Evolutionary conservation across 2,888 invertebrate genomes (phyloP).

Genomic region (Chorisops tibialis): DNA sequence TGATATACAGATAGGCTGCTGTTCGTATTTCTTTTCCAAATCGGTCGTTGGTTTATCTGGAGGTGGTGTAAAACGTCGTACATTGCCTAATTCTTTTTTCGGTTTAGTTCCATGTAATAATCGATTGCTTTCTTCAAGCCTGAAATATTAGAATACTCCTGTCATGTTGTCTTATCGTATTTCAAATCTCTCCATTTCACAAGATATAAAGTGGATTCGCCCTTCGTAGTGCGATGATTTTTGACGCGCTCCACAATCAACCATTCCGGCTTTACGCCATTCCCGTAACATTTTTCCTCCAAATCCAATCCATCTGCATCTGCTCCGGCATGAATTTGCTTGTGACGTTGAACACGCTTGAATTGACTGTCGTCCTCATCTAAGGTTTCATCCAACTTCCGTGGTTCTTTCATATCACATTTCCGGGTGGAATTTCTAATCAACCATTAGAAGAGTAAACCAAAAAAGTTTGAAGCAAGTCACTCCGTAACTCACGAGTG

Average conservation of each 20-base stretch:
- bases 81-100: too few species aligned
- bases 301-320: constrained; percentile 63
- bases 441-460: too few species aligned
- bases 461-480: too few species aligned
- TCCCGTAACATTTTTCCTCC: constrained; percentile 66
- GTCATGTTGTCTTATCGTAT: constrained; percentile 98
- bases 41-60: constrained; percentile 95
- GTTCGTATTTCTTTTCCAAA: too few species aligned
- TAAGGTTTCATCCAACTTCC: constrained; percentile 85
- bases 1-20: constrained; percentile 84
- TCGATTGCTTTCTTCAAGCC: constrained; percentile 84
- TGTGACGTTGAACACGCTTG: constrained; percentile 62
- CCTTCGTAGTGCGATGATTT: constrained; percentile 83
- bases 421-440: constrained; percentile 90
- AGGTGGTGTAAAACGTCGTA: constrained; percentile 75
- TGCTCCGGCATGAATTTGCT: constrained; percentile 58
- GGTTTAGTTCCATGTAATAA: constrained; percentile 83
- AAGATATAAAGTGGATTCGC: constrained; percentile 81
- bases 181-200: constrained; percentile 98
- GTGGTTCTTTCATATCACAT: constrained; percentile 96
- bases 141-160: constrained; percentile 86
- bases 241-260: constrained; percentile 92
- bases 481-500: too few species aligned
- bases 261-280: constrained; percentile 98
- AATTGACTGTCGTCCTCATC: constrained; percentile 80